These are phyloP conservation scores for Sebastes schlegelii DNA, from an alignment of 2,113 vertebrate genomes.

Conservation along the genomic window DNA sequence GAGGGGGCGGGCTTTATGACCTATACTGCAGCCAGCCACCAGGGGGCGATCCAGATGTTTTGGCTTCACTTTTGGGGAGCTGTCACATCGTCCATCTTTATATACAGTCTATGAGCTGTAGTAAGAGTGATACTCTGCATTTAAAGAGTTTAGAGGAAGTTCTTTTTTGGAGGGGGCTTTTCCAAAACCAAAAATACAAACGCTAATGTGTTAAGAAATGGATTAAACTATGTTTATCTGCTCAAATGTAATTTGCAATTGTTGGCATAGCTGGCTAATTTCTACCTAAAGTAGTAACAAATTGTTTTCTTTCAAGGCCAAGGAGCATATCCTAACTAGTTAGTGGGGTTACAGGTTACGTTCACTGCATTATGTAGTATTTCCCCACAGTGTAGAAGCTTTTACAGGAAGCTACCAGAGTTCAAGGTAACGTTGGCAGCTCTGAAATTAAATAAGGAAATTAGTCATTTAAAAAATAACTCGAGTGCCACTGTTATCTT, in stretches of 20 bases:
- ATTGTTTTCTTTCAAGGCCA: neutral
- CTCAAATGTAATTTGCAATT: neutral
- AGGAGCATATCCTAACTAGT: neutral
- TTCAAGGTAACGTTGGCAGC: neutral
- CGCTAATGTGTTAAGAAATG: neutral
- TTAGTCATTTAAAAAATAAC: neutral
- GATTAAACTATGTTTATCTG: neutral
- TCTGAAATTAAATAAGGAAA: too few relatives aligned
- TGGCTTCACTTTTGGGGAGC: too few relatives aligned
- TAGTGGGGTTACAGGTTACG: neutral
- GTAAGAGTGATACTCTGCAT: neutral
- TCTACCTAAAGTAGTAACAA: neutral
- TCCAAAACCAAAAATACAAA: neutral
- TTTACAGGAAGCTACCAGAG: neutral
- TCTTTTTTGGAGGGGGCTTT: neutral
- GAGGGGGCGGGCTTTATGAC: too few relatives aligned
- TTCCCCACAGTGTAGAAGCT: neutral
- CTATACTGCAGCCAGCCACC: too few relatives aligned
- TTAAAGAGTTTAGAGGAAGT: too few relatives aligned
- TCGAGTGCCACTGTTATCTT: neutral
- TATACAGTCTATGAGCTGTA: neutral
- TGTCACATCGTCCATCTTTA: too few relatives aligned
- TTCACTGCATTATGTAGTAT: neutral
- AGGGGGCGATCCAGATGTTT: too few relatives aligned
- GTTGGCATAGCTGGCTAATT: neutral